These are phyloP conservation scores for Ciona savignyi DNA, from an alignment of 23 tunicate species.

Conservation along the genomic window DNA sequence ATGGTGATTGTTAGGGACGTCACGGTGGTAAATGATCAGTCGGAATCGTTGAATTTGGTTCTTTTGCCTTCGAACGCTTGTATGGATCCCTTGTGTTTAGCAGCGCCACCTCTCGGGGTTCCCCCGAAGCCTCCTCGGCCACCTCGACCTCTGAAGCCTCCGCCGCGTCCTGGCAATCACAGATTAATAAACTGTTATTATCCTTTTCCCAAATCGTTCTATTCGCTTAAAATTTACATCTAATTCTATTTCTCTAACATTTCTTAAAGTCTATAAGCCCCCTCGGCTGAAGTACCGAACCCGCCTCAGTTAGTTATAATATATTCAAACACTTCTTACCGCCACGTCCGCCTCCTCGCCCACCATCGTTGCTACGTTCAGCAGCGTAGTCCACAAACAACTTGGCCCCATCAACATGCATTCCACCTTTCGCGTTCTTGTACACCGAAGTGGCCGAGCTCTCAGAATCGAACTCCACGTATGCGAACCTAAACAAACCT, in stretches of 20 bases:
- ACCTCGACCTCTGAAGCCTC: slow-evolving; percentile 51
- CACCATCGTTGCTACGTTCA: slow-evolving; percentile 30
- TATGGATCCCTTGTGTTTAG: slow-evolving; percentile 34
- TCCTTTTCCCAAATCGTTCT: too few species aligned
- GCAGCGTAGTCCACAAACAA: slow-evolving; percentile 66
- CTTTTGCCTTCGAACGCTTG: slow-evolving; percentile 53
- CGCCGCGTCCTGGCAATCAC: slow-evolving; percentile 50
- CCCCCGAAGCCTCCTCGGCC: too few species aligned
- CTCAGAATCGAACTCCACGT: slow-evolving; percentile 58
- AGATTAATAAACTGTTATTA: too few species aligned
- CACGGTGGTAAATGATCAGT: background rate
- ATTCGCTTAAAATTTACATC: too few species aligned
- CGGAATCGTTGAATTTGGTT: slow-evolving; percentile 66
- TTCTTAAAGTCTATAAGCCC: too few species aligned
- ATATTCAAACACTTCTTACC: too few species aligned
- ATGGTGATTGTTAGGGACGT: too few species aligned
- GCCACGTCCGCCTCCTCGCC: slow-evolving; percentile 46
- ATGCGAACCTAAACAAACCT: slow-evolving; percentile 53
- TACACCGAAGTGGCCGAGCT: slow-evolving; percentile 33
- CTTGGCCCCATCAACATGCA: slow-evolving; percentile 48
- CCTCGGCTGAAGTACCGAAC: too few species aligned
- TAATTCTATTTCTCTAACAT: too few species aligned
- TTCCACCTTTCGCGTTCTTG: slow-evolving; percentile 55
- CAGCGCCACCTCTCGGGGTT: slow-evolving; percentile 48
- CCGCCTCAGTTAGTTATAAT: too few species aligned